phyloP scores from a whole-genome alignment of 2,888 invertebrate genomes.

The Lymantria dispar region DNA sequence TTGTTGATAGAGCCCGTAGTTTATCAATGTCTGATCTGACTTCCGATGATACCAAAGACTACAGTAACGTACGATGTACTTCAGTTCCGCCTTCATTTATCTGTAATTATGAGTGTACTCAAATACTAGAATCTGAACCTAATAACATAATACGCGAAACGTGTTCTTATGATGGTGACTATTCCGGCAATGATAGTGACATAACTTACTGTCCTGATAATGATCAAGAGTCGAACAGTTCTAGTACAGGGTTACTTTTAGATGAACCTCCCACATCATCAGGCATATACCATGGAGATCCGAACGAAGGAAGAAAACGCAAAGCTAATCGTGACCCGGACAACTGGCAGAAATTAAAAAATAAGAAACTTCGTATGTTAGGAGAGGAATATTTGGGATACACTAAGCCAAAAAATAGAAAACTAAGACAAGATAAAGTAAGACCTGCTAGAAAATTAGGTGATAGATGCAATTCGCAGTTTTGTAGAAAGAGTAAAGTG shows the following conservation, averaged over 20 bases:
- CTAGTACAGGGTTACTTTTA: conserved; percentile 4
- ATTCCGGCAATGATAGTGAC: conserved; percentile 14
- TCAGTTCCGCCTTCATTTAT: conserved; percentile 5
- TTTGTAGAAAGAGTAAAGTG: conserved; percentile 20
- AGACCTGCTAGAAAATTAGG: conserved; percentile 5
- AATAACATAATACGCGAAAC: conserved; percentile 10
- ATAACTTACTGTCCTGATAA: conserved; percentile 12
- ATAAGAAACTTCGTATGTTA: conserved; percentile 13
- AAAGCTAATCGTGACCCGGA: conserved; percentile 7
- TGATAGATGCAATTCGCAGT: conserved; percentile 16
- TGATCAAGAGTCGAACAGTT: conserved; percentile 12
- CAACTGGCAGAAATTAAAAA: conserved; percentile 20
- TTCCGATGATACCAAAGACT: conserved; percentile 2
- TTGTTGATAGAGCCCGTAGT: not conserved
- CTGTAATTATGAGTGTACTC: conserved; percentile 2
- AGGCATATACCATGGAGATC: conserved; percentile 2
- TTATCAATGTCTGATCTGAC: not conserved
- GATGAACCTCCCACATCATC: conserved; percentile 11
- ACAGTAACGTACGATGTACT: not conserved
- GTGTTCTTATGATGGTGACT: conserved; percentile 15
- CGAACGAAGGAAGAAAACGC: conserved; percentile 21
- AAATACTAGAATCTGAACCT: conserved; percentile 8
- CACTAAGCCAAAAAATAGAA: conserved; percentile 8
- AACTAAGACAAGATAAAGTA: conserved; percentile 9
- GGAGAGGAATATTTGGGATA: conserved; percentile 26